Conservation (phyloP, 2,888 invertebrate species). For the Eupithecia centaureata region DNA sequence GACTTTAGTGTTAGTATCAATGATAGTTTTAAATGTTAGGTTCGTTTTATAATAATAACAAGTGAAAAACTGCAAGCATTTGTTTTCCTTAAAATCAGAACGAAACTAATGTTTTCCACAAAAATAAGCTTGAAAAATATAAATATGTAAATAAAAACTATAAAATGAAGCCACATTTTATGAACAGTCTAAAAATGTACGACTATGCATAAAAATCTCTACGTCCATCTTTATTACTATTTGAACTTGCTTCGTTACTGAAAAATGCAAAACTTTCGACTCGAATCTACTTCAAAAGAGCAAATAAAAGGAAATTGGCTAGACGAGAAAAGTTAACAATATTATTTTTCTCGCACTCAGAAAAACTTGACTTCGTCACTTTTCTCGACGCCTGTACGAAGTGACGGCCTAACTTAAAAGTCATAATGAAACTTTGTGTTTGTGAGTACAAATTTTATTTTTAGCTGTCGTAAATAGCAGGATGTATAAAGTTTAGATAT, state of each 20-base stretch:
- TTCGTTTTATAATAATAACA: too few species aligned
- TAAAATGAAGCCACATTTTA: background rate
- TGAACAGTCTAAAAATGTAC: background rate
- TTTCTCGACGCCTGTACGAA: slow-evolving; percentile 25
- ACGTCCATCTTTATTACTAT: slow-evolving; percentile 5
- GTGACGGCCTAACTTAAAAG: slow-evolving; percentile 20
- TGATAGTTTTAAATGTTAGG: too few species aligned
- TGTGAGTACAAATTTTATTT: slow-evolving; percentile 19
- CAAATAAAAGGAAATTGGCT: slow-evolving; percentile 16
- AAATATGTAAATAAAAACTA: background rate
- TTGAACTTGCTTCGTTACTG: slow-evolving; percentile 8
- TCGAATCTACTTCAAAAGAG: slow-evolving; percentile 1
- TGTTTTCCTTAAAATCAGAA: too few species aligned
- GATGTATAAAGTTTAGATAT: slow-evolving; percentile 5
- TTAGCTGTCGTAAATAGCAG: slow-evolving; percentile 2
- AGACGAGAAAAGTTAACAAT: slow-evolving; percentile 12
- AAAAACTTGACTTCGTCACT: slow-evolving; percentile 17
- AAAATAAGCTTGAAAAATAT: too few species aligned
- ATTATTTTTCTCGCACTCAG: background rate
- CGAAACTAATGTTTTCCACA: too few species aligned
- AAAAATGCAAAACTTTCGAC: slow-evolving; percentile 7
- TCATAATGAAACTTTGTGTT: slow-evolving; percentile 22
- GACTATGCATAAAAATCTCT: slow-evolving; percentile 3
- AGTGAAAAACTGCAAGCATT: too few species aligned
- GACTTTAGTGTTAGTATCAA: too few species aligned